These are phyloP conservation scores for Anguilla pacifica DNA, from an alignment of 2,797 vertebrate genomes.

Conservation along the genomic window DNA sequence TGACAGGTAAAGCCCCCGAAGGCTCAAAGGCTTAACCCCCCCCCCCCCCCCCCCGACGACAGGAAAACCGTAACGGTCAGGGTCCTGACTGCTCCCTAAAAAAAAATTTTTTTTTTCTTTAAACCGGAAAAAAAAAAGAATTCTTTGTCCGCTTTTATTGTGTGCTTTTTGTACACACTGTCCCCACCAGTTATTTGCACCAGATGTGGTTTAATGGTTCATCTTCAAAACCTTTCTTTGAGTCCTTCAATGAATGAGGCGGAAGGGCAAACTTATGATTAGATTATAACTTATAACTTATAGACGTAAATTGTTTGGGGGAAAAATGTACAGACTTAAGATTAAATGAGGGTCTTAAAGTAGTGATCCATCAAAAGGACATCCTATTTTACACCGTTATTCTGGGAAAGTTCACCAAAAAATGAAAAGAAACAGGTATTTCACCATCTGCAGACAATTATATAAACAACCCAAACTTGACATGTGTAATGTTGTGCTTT, in stretches of 20 bases:
- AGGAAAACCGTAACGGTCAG: background rate
- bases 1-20: background rate
- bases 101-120: too few relatives aligned
- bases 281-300: too few relatives aligned
- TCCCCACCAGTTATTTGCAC: slow-evolving; percentile 8
- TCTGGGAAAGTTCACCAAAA: too few relatives aligned
- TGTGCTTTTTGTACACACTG: background rate
- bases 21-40: background rate
- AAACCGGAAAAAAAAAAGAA: background rate
- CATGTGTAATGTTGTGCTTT: too few relatives aligned
- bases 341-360: too few relatives aligned
- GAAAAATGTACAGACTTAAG: too few relatives aligned
- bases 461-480: too few relatives aligned
- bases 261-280: background rate
- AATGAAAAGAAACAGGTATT: too few relatives aligned
- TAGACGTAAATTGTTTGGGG: too few relatives aligned
- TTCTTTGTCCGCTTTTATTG: background rate
- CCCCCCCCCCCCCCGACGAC: background rate
- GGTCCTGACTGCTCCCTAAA: background rate
- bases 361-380: too few relatives aligned
- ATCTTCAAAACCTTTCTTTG: slow-evolving; percentile 51
- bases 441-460: too few relatives aligned
- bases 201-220: slow-evolving; percentile 44
- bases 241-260: slow-evolving; percentile 45
- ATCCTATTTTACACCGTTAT: too few relatives aligned